Conservation (phyloP, 2,888 invertebrate species). For the Oxycera nigricornis region DNA sequence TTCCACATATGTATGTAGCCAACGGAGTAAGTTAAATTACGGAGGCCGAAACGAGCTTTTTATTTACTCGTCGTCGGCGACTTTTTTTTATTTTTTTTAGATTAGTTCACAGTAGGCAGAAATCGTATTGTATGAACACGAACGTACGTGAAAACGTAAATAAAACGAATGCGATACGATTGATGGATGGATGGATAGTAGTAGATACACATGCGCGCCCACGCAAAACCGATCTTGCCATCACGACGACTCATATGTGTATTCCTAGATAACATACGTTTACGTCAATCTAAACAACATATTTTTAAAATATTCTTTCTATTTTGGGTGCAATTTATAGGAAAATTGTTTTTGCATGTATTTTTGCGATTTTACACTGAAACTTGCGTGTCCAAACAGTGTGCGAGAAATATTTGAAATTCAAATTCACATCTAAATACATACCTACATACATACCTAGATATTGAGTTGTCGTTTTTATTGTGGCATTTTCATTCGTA, state of each 20-base stretch:
- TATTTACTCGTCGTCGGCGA: too few species aligned
- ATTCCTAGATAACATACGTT: background rate
- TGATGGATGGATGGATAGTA: background rate
- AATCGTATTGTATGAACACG: background rate
- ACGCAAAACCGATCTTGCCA: background rate
- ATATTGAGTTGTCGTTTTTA: too few species aligned
- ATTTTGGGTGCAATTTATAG: background rate
- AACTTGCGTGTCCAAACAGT: background rate
- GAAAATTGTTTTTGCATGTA: background rate
- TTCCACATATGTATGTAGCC: too few species aligned
- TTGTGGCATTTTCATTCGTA: too few species aligned
- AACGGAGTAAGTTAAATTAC: too few species aligned
- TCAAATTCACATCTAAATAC: too few species aligned
- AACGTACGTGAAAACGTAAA: constrained; percentile 17
- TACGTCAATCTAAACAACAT: background rate
- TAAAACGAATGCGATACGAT: background rate
- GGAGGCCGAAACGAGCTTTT: too few species aligned
- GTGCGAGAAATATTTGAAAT: background rate
- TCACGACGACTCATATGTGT: background rate
- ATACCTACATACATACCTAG: too few species aligned
- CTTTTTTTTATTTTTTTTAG: too few species aligned
- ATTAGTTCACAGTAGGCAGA: background rate
- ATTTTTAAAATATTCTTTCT: background rate
- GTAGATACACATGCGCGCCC: background rate
- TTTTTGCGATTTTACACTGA: background rate